phyloP scores from a whole-genome alignment of 2,113 vertebrate species.

The Poicephalus gulielmi region DNA sequence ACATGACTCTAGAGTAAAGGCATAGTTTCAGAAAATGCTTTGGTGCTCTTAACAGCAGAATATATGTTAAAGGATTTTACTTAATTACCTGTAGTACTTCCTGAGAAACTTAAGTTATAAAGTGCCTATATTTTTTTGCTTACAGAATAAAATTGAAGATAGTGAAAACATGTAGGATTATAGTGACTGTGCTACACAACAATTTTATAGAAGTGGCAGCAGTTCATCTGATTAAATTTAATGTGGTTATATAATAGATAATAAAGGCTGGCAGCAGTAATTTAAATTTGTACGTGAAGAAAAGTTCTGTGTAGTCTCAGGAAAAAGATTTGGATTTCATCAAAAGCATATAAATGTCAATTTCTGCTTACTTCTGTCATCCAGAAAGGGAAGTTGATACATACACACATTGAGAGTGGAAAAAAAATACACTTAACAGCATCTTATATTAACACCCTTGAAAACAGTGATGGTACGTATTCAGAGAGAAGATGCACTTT shows the following conservation, averaged over 20 bases:
- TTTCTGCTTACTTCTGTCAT: constrained; percentile 2
- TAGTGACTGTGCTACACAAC: background rate
- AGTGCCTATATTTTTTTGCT: background rate
- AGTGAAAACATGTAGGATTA: background rate
- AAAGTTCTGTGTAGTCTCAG: background rate
- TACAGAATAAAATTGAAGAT: background rate
- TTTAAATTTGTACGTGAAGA: constrained; percentile 19
- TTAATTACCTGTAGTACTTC: background rate
- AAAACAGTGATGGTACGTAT: background rate
- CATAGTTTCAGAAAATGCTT: background rate
- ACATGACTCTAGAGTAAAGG: background rate
- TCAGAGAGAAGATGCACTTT: background rate
- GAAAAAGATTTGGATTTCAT: constrained; percentile 28
- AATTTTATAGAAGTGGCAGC: background rate
- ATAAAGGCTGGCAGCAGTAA: constrained; percentile 15
- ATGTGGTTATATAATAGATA: constrained; percentile 17
- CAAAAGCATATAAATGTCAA: background rate
- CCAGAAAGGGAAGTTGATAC: background rate
- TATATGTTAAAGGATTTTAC: background rate
- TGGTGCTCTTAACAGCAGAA: background rate
- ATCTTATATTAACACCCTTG: background rate
- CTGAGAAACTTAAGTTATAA: background rate
- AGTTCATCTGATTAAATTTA: constrained; percentile 15
- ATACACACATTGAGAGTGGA: background rate
- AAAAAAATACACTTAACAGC: background rate